Base-by-base conservation (phyloP, 2,888 invertebrate genomes). In the Oscheius myriophilus region DNA sequence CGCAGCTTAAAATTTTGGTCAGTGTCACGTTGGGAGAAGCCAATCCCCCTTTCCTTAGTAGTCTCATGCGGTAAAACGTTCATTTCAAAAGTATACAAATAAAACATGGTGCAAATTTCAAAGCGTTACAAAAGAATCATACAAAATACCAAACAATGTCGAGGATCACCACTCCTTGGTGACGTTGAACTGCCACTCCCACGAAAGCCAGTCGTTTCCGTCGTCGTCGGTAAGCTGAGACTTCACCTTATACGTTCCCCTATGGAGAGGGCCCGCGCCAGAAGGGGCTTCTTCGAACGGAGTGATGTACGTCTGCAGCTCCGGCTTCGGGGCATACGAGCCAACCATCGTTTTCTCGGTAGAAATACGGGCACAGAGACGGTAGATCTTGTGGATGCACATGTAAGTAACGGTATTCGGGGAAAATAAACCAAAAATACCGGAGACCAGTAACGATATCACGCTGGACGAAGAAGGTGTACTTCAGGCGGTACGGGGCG, bases 271-370 rank as follows among this genome's bases (percentile, higher is more conserved):
- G n/a, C 86, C 86, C 80, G 45, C 45, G 59, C 95, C 95, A 0
- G 92, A 91, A 0, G 97, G 96, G 0, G 96, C 96, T 86, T 97
- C 96, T 87, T 97, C 96, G 1, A 92, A 90, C 0, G 96, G 95
- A 1, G 96, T 95, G 14, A 92, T 92, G 89, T 94, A 97, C 0
- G 93, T 93, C 87, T 96, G 95, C 70, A 95, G 91, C 87, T 96
- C 96, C 53, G 90, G 90, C 88, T 94, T 95, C 0, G 98, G 98
- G 0, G 95, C 95, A 89, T 97, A 98, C 0, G 96, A 96, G 58
- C 98, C 98, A 51, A 98, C 95, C 97, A 98, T 98, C 87, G 95
- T 95, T 42, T 92, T 92, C 92, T 95, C 95, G 89, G 94, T 96
- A 89, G 96, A 96, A 77, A 96, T 96, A 95, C 90, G 45, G 90